Percentiles rank a stretch among this genome's conserved stretches.
Evolutionary conservation across 1,140 invertebrate species (phyloP).

Genomic region (Aphaenogaster floridana): DNA sequence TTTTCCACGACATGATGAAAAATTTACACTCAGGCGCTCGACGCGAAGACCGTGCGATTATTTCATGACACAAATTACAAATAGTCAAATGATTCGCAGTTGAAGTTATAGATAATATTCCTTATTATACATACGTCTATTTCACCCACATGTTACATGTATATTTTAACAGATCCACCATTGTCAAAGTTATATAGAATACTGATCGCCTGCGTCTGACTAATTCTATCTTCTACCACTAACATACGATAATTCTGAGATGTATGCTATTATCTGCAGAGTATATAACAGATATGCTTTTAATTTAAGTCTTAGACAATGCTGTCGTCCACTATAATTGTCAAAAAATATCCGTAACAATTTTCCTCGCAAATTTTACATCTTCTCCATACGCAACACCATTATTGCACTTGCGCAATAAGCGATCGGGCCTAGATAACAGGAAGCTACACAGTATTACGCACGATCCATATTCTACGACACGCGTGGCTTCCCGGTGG

Average conservation of each 20-base stretch:
- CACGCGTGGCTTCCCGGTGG: constrained; percentile 26
- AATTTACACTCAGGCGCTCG: constrained; percentile 18
- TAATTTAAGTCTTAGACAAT: not conserved
- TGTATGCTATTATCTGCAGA: not conserved
- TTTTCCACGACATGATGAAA: constrained; percentile 38
- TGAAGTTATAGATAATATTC: not conserved
- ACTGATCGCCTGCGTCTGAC: not conserved
- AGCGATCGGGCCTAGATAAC: constrained; percentile 5
- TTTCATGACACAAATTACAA: not conserved
- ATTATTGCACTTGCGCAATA: constrained; percentile 9
- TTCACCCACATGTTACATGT: not conserved
- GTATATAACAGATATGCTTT: not conserved
- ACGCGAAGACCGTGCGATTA: not conserved
- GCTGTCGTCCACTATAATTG: not conserved
- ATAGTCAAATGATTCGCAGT: not conserved
- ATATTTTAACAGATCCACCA: not conserved
- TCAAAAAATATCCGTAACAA: not conserved
- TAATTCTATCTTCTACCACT: not conserved
- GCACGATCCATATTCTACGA: constrained; percentile 20
- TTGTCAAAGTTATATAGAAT: not conserved
- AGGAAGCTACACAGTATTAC: constrained; percentile 26
- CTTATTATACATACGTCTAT: not conserved
- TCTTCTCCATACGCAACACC: not conserved
- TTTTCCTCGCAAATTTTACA: not conserved
- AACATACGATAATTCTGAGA: not conserved